Evolutionary conservation across 2,113 vertebrate genomes (phyloP), one percentile per base, ranked within the genome.

Genomic region (Stomatorhinus ivindoensis): DNA sequence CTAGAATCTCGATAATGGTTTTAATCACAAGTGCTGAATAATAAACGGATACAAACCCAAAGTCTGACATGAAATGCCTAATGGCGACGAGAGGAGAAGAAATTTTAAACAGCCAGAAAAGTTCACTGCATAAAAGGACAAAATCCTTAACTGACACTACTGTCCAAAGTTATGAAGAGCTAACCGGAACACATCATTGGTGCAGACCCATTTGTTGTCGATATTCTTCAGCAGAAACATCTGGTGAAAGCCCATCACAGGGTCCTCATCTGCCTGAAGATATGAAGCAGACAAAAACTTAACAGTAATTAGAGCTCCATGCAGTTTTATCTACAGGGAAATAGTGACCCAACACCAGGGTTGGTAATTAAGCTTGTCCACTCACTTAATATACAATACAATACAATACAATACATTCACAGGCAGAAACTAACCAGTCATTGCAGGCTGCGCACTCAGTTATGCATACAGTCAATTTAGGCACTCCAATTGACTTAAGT

Each of bases 211-310:
- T n/a, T 93, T 92, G 55, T 93, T 90, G 73, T 93, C 93, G 73
- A 93, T 88, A 24, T 90, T 93, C 92, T 95, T 96, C 90, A 95
- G 92, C 93, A 96, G 88, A 90, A 96, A 95, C 89, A 96, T 92
- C 86, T 96, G 95, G 87, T 96, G 94, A 90, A 96, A 96, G 53
- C 95, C 95, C 95, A 96, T 94, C 21, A 95, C 94, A 53, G 91
- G 94, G 90, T 97, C 94, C 3, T 95, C 91, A 90, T 95, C 94
- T 17, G 92, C 93, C 94, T 96, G 90, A 90, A 48, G 61, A 55
- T 69, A 89, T 31, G 44, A 88, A 61, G 31, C 17, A 89, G 51
- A 69, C 51, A 47, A 51, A 61, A 31, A 11, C 5, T 35, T 2
- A 87, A 61, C 10, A 85, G 31, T 21, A 9, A 61, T 73, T 65